Conservation (phyloP, 2,888 invertebrate genomes). For the Hypomecis atomaria region DNA sequence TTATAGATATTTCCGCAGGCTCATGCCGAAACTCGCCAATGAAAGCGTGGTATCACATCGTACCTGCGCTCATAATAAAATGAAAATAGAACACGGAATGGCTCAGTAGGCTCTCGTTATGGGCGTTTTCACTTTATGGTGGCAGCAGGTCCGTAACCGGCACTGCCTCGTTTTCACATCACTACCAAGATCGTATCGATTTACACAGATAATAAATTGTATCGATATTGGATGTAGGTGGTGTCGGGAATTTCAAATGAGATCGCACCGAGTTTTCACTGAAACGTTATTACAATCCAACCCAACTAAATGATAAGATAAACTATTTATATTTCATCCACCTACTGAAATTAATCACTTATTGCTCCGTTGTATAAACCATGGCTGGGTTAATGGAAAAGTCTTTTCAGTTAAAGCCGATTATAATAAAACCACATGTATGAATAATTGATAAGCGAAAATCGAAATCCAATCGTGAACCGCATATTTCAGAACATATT, state of each 20-base stretch:
- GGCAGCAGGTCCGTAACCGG: slow-evolving; percentile 50
- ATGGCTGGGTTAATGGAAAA: slow-evolving; percentile 1
- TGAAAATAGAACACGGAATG: slow-evolving; percentile 55
- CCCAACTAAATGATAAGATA: slow-evolving; percentile 9
- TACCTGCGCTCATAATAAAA: slow-evolving; percentile 49
- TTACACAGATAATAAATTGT: slow-evolving; percentile 46
- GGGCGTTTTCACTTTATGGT: slow-evolving; percentile 56
- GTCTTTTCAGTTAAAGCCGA: slow-evolving; percentile 10
- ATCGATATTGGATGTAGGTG: slow-evolving; percentile 42
- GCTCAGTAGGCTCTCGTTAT: slow-evolving; percentile 49
- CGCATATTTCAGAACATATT: slow-evolving; percentile 14
- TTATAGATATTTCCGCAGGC: slow-evolving; percentile 12
- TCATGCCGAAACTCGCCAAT: slow-evolving; percentile 24
- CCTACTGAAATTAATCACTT: background rate
- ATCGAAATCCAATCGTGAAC: slow-evolving; percentile 21
- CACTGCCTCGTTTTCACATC: slow-evolving; percentile 55
- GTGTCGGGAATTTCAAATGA: slow-evolving; percentile 37
- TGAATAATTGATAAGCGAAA: slow-evolving; percentile 16
- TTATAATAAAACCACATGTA: slow-evolving; percentile 21
- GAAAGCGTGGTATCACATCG: slow-evolving; percentile 35
- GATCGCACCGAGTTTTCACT: slow-evolving; percentile 22
- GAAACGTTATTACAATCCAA: slow-evolving; percentile 6
- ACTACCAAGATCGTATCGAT: slow-evolving; percentile 44
- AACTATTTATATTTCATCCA: background rate
- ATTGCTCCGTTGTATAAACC: background rate